Conservation (phyloP, 2,113 vertebrate species). For the Stictonetta naevosa region DNA sequence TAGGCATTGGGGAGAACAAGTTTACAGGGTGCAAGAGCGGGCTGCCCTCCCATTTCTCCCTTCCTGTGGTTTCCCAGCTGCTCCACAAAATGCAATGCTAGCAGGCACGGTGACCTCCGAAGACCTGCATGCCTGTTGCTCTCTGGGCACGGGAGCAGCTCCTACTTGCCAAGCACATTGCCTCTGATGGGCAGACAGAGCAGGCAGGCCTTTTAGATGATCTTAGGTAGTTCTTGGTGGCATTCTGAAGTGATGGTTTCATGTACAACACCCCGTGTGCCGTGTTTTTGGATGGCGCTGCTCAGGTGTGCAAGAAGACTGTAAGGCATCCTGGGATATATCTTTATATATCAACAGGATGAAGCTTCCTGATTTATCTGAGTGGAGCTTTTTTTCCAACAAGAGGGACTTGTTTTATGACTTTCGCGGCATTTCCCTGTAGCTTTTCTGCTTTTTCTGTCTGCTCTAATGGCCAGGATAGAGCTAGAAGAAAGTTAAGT, state of each 20-base stretch:
- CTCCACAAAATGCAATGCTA: not conserved
- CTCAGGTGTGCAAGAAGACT: not conserved
- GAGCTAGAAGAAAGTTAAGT: not conserved
- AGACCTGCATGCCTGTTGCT: not conserved
- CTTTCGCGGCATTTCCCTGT: not conserved
- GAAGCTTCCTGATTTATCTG: not conserved
- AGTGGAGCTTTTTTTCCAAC: not conserved
- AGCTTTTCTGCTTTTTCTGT: not conserved
- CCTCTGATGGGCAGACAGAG: too few species aligned
- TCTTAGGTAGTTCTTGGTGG: not conserved
- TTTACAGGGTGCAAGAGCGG: not conserved
- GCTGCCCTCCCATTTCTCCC: not conserved
- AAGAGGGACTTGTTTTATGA: not conserved
- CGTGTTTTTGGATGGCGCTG: not conserved
- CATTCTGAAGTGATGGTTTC: not conserved
- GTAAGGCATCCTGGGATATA: not conserved
- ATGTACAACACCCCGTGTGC: not conserved
- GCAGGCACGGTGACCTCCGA: fast-evolving
- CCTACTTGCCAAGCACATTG: too few species aligned
- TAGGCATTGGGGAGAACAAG: not conserved
- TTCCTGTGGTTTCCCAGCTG: not conserved
- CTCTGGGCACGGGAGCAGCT: not conserved
- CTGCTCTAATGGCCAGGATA: not conserved
- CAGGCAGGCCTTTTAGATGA: too few species aligned
- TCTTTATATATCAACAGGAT: not conserved